A percentile compares a stretch with the other conserved stretches of the same genome.
phyloP scores from a whole-genome alignment of 2,113 vertebrate genomes.

The Microcebus lehilahytsara region DNA sequence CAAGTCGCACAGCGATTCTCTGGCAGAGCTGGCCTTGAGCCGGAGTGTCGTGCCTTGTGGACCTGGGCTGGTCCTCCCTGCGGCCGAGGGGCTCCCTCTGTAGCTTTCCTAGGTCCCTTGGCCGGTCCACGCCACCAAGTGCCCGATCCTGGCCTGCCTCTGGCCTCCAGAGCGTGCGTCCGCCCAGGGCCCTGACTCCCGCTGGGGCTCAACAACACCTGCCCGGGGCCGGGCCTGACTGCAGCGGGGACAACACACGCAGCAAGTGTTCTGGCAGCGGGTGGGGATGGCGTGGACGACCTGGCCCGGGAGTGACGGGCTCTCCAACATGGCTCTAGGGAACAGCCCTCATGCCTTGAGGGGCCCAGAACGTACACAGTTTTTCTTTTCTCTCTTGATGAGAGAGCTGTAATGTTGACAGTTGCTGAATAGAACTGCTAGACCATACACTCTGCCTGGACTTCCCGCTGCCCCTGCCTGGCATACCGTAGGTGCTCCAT shows the following conservation, averaged over 20 bases:
- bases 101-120: neutral
- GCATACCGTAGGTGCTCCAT: neutral
- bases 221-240: neutral
- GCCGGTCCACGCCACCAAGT: accelerated
- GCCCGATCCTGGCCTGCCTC: neutral
- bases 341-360: neutral
- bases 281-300: too few relatives aligned
- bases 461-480: too few relatives aligned
- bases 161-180: neutral
- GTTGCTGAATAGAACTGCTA: too few relatives aligned
- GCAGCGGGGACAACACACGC: neutral
- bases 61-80: neutral
- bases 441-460: neutral
- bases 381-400: neutral
- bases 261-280: neutral
- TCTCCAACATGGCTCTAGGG: neutral
- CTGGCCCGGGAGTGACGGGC: neutral
- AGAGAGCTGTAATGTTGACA: neutral
- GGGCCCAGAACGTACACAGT: too few relatives aligned
- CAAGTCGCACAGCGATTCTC: neutral
- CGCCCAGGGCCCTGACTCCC: neutral
- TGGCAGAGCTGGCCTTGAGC: neutral
- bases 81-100: neutral
- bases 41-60: neutral
- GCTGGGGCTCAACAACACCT: neutral